A percentile compares a stretch with the other conserved stretches of the same genome.
Conservation (phyloP, 2,113 vertebrate genomes). For the Cyprinodon variegatus region DNA sequence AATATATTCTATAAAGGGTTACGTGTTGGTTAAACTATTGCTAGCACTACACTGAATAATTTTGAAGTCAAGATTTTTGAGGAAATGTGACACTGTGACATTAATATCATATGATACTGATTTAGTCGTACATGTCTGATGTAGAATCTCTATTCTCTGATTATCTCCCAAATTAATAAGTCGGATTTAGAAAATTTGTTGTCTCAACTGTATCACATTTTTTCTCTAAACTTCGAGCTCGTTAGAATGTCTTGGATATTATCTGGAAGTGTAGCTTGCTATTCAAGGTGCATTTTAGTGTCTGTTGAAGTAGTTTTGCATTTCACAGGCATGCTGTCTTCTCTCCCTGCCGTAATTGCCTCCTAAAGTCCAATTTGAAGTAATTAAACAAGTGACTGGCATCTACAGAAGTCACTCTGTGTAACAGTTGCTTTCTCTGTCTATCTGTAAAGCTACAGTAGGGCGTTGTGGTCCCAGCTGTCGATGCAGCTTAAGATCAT, state of each 20-base stretch:
- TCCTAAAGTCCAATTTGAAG: conserved; percentile 72
- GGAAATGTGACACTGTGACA: background rate
- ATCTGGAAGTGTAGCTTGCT: conserved; percentile 52
- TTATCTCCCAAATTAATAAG: conserved; percentile 29
- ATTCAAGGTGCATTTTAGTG: conserved; percentile 41
- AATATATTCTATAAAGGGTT: background rate
- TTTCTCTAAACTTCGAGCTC: conserved; percentile 35
- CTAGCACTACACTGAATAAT: conserved; percentile 9
- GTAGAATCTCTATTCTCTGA: conserved; percentile 13
- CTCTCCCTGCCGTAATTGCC: conserved; percentile 65
- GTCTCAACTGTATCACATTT: conserved; percentile 22
- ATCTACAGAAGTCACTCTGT: conserved; percentile 43
- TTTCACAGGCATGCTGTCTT: conserved; percentile 35
- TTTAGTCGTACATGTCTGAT: background rate
- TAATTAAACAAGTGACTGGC: conserved; percentile 72
- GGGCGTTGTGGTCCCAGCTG: conserved; percentile 54
- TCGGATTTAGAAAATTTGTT: conserved; percentile 31
- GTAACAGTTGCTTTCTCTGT: conserved; percentile 27
- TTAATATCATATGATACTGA: background rate
- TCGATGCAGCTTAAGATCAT: conserved; percentile 60
- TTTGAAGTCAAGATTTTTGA: background rate
- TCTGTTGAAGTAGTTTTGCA: conserved; percentile 29
- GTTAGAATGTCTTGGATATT: conserved; percentile 51
- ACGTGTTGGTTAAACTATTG: background rate
- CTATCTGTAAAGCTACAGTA: conserved; percentile 39